Base-by-base conservation (phyloP, 2,888 invertebrate species). In the Alentia gelatinosa region DNA sequence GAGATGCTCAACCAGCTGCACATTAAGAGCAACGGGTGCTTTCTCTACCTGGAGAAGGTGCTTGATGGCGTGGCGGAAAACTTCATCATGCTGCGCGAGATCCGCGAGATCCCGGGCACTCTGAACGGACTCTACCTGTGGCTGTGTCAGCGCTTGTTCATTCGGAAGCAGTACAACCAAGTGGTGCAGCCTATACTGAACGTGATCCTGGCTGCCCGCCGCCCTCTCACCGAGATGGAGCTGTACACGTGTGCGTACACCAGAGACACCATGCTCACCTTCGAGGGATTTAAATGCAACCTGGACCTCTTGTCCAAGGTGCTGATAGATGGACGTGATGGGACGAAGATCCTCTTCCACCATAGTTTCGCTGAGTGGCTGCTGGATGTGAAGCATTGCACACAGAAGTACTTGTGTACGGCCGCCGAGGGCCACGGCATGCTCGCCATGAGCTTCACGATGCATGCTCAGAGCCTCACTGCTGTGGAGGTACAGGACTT, bases 361-460 rank as follows among this genome's bases (percentile, higher is more conserved):
- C 98, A 98, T 95, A 98, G 98, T 92, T 99, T 99, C 96, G 98
- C 98, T 37, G 98, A 98, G 95, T 99, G 99, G 99, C 96, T 99
- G 93, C 96, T 98, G 90, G 99, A 99, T 96, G 99, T 99, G n/a
- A 99, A 99, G 96, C 99, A 99, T 95, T 99, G 99, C 96, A 99
- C 99, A 0, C 98, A 98, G 94, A 98, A 98, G 94, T 99, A 98
- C 96, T 97, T 99, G 93, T 99, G 96, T 92, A 93, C 92, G 90
- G 95, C 98, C 12, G 97, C 97, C 89, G 98, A 98, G 94, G 99
- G 99, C 0, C 99, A 99, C 96, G 98, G 95, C 5, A 95, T 95
- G 95, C 91, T 96, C 89, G 95, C 95, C 39, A 98, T 98, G 97
- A 95, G 96, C 92, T 96, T 98, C 89, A 96, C 96, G 97, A 98